Conservation (phyloP, 2,888 invertebrate species). For the Aradus depressus region DNA sequence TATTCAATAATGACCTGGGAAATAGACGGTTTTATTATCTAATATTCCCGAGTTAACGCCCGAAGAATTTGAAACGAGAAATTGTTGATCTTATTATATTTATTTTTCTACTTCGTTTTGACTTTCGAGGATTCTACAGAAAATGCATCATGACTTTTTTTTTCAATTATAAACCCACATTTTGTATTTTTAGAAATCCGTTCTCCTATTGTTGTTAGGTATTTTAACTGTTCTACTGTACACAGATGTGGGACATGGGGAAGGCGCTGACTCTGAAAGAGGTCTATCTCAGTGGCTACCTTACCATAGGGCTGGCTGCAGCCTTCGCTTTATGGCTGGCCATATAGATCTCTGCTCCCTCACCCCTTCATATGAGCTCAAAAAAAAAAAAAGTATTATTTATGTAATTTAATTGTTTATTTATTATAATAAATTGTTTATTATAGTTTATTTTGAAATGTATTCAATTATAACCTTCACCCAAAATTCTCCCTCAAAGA, state of each 20-base stretch:
- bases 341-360: not conserved
- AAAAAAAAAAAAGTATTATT: not conserved
- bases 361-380: not conserved
- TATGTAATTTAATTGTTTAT: not conserved
- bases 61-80: too few relatives aligned
- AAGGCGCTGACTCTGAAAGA: constrained; percentile 60
- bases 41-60: too few relatives aligned
- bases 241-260: constrained; percentile 67
- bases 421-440: too few relatives aligned
- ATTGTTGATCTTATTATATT: constrained; percentile 9
- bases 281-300: constrained; percentile 61
- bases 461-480: not conserved
- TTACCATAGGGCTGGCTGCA: constrained; percentile 41
- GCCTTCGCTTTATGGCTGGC: constrained; percentile 35
- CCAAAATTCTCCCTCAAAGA: too few relatives aligned
- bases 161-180: not conserved
- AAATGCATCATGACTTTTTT: too few relatives aligned
- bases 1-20: too few relatives aligned
- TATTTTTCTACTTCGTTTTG: too few relatives aligned
- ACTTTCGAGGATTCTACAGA: too few relatives aligned
- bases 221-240: constrained; percentile 25
- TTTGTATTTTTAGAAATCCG: not conserved
- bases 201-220: not conserved
- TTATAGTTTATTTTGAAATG: not conserved
- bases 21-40: too few relatives aligned